Evolutionary conservation across 2,797 vertebrate genomes (phyloP).

Genomic region (Ambastaia sidthimunki): DNA sequence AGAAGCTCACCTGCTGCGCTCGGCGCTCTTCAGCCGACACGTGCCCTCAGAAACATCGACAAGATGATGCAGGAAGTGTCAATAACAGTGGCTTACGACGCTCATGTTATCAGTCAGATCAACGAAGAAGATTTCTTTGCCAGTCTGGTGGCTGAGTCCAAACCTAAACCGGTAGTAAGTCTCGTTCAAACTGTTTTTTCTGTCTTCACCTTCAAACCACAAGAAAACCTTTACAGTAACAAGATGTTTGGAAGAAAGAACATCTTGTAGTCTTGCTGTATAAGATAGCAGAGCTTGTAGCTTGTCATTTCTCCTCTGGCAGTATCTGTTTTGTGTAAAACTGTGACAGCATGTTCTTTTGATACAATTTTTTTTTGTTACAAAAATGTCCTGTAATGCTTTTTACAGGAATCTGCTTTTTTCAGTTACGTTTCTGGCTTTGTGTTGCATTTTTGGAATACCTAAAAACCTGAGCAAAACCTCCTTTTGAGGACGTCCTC

Average conservation of each 20-base stretch:
- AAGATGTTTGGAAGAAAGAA: neutral
- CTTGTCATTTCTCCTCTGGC: neutral
- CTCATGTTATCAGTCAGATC: conserved; percentile 92
- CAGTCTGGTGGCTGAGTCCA: conserved; percentile 89
- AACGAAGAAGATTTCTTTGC: conserved; percentile 89
- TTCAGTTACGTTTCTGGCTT: conserved; percentile 13
- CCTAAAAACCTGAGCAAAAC: no score
- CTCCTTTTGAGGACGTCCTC: no score
- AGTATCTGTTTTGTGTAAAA: neutral
- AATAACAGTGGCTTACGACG: conserved; percentile 93
- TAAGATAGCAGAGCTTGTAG: neutral
- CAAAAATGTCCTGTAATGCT: conserved; percentile 21
- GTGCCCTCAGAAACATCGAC: conserved; percentile 20
- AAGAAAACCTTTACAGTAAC: neutral
- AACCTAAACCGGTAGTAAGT: conserved; percentile 92
- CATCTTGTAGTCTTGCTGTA: neutral
- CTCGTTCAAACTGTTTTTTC: neutral
- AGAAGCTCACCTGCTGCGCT: conserved; percentile 21
- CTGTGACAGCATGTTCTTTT: conserved; percentile 19
- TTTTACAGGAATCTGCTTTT: conserved; percentile 14
- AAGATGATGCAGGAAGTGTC: conserved; percentile 99
- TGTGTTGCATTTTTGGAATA: neutral
- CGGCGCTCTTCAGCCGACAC: conserved; percentile 15
- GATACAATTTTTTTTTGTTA: neutral
- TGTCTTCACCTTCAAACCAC: neutral